These are phyloP conservation scores for Oryzias curvinotus DNA, from an alignment of 2,113 vertebrate species.

Conservation along the genomic window DNA sequence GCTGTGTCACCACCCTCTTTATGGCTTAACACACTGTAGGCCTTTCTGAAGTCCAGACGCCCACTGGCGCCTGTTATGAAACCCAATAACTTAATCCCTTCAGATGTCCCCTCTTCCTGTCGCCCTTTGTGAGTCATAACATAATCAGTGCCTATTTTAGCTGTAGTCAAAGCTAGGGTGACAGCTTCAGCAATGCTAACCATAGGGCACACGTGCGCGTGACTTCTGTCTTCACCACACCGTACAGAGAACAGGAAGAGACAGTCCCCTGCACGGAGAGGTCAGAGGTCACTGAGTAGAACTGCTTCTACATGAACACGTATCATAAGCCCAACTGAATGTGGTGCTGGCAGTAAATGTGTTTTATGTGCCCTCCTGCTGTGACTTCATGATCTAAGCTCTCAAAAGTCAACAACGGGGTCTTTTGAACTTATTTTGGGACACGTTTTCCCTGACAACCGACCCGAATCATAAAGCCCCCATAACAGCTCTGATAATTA, in stretches of 20 bases:
- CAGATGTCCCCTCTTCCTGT: slow-evolving; percentile 46
- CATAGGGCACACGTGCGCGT: slow-evolving; percentile 18
- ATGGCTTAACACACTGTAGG: too few species aligned
- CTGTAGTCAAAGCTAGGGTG: slow-evolving; percentile 48
- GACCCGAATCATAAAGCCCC: slow-evolving; percentile 3
- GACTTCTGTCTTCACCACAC: slow-evolving; percentile 10
- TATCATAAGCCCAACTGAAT: background rate
- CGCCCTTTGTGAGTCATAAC: slow-evolving; percentile 59
- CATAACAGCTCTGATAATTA: slow-evolving; percentile 5
- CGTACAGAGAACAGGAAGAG: slow-evolving; percentile 32
- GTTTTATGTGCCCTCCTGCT: slow-evolving; percentile 58
- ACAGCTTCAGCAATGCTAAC: slow-evolving; percentile 44
- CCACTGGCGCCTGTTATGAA: slow-evolving; percentile 73
- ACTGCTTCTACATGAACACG: background rate
- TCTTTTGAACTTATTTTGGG: slow-evolving; percentile 73
- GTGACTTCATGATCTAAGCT: slow-evolving; percentile 52
- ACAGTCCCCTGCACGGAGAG: background rate
- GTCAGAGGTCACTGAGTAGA: background rate
- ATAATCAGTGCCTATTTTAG: slow-evolving; percentile 73
- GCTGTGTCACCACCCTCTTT: too few species aligned
- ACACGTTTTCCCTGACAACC: slow-evolving; percentile 41
- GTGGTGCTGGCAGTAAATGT: slow-evolving; percentile 24
- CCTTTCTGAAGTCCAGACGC: slow-evolving; percentile 30
- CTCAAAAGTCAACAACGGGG: slow-evolving; percentile 39
- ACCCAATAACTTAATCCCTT: slow-evolving; percentile 59